A percentile compares a stretch with the other conserved stretches of the same genome.
These are phyloP conservation scores for Flexamia atlantica DNA, from an alignment of 2,888 invertebrate species.

Conservation along the genomic window DNA sequence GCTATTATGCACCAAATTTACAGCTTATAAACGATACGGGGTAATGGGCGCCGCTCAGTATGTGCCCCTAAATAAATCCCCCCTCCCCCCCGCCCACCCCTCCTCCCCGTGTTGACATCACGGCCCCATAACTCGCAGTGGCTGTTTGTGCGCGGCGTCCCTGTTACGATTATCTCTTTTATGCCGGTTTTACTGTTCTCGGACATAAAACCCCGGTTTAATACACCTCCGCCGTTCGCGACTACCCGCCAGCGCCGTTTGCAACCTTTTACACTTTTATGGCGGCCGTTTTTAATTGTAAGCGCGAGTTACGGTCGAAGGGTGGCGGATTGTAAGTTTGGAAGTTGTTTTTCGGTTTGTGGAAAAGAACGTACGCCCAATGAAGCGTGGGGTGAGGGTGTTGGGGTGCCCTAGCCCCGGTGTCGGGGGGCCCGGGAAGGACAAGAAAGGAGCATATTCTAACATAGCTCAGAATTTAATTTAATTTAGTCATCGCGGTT, in stretches of 20 bases:
- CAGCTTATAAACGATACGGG: constrained; percentile 63
- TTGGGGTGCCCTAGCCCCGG: too few species aligned
- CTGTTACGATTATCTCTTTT: constrained; percentile 51
- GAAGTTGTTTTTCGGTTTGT: too few species aligned
- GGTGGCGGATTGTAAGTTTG: not conserved
- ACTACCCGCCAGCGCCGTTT: not conserved
- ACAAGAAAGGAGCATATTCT: too few species aligned
- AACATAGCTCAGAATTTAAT: too few species aligned
- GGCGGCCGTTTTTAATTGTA: not conserved
- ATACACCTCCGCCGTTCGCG: constrained; percentile 41
- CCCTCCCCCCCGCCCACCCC: constrained; percentile 23
- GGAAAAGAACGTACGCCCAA: too few species aligned
- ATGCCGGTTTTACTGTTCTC: constrained; percentile 47
- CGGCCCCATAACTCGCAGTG: constrained; percentile 50
- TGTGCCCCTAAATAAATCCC: constrained; percentile 46
- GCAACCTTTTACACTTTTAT: constrained; percentile 15
- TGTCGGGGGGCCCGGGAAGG: too few species aligned
- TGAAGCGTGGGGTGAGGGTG: too few species aligned
- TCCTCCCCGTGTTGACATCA: constrained; percentile 44
- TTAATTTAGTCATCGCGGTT: too few species aligned
- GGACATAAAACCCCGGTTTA: constrained; percentile 43
- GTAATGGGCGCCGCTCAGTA: constrained; percentile 45
- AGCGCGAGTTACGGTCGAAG: not conserved
- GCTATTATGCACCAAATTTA: constrained; percentile 64
- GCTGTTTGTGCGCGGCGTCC: not conserved